Evolutionary conservation across 53 echinoderm and acorn worm species (phyloP), one percentile per base, ranked within the genome.

Genomic region (Paelopatides confundens): DNA sequence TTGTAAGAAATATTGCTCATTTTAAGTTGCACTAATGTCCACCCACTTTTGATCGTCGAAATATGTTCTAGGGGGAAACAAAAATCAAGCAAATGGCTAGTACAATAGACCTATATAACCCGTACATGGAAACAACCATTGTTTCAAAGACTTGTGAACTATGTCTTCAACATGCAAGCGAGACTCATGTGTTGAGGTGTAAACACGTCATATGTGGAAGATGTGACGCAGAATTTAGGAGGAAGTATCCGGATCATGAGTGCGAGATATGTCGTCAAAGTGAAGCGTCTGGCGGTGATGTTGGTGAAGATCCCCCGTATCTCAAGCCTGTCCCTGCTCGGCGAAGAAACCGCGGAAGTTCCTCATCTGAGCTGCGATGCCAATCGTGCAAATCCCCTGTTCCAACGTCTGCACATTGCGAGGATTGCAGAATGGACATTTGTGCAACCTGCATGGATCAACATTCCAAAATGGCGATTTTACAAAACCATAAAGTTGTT

Each of bases 381-480:
- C 29, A 28, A 23, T 79, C 79, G 0, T 79, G 79, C 33, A 33
- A 31, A 30, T 43, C 17, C 11, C 30, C 7, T 29, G 13, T 9
- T 43, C 31, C 1, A 48, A 53, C 28, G 33, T 51, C 52, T 14
- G 31, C 51, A 5, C 30, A 79, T 33, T 79, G 79, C 33, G 21
- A 18, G 29, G 54, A 79, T 33, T 79, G 79, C 24, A 51, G 26
- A 11, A 51, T 48, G 49, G 51, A 79, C 53, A 79, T 79, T 32
- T 79, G 79, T 33, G 30, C 12, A 8, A 51, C 1, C 53, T 79
- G 79, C 49, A 2, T 31, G 14, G 53, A 53, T 4, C 51, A 79
- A 31, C 79, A 79, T 53, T 29, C 79, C 30, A 53, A 50, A 33
- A 31, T 79, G 79, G 30, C 54, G 54, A 32, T 51, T 15, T 79